Base-by-base conservation (phyloP, 2,113 vertebrate species). In the Labeo rohita region DNA sequence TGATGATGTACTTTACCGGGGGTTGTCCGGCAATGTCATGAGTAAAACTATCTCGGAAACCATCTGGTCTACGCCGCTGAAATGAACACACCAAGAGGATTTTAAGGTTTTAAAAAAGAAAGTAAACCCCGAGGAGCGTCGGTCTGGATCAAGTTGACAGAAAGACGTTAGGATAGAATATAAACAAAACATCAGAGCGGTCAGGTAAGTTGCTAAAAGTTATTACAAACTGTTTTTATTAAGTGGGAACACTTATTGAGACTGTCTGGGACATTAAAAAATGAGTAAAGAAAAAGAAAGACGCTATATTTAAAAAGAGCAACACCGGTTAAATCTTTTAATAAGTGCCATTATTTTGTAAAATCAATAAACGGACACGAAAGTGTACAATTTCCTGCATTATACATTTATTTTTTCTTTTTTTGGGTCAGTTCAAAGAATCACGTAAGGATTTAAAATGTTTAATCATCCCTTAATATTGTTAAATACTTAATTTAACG, bases 1-100 rank as follows among this genome's bases (percentile, higher is more conserved):
- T 39, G 66, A 23, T 43, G 18, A 54, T n/a, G 49, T 45, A 56
- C 21, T 80, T 80, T 43, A 45, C 54, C 28, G 56, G 36, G 63
- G 82, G 56, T 23, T 73, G 81, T 70, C 66, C 18, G 49, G 65
- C 0, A 70, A 73, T 56, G 12, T 83, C 47, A 36, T 68, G 80
- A 36, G 5, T 66, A 2, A 50, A 47, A 83, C 36, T 47, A 0
- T 50, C 16, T 49, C 61, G 79, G 39, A 39, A 70, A 83, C 15
- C 65, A 54, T 39, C 16, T 52, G 47, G 36, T 8, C 43, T 50
- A 49, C 23, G 47, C 6, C 34, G 66, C 23, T 36, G 21, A 45
- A 23, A 21, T 6, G 18, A 72, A 16, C 34, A 8, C 47, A 11
- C 3, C 3, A 45, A 28, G 18, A 16, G 10, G 18, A 15, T 34